phyloP scores from a whole-genome alignment of 53 echinoderm and acorn worm genomes.

The Astropecten irregularis region DNA sequence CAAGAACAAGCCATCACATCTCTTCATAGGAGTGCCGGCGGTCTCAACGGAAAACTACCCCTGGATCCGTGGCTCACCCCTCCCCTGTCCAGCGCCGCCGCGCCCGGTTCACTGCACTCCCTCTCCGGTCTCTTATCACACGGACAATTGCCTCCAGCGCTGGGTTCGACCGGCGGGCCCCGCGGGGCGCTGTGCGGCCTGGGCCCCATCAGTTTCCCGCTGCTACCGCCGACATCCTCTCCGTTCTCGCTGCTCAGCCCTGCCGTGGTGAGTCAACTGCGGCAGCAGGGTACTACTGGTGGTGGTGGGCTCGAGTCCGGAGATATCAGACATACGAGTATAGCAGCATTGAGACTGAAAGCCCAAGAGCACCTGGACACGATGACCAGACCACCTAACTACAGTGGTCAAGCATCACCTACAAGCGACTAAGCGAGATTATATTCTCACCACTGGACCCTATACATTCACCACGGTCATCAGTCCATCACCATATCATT shows the following conservation, averaged over 20 bases:
- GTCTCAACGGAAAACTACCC: slow-evolving; percentile 23
- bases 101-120: slow-evolving; percentile 1
- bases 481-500: neutral
- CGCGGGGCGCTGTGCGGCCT: slow-evolving; percentile 34
- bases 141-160: neutral
- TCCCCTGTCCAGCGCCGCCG: slow-evolving; percentile 34
- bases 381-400: slow-evolving; percentile 14
- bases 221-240: slow-evolving; percentile 59
- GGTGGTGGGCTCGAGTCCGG: neutral
- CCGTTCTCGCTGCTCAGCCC: slow-evolving; percentile 46
- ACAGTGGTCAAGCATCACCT: slow-evolving; percentile 7
- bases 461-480: neutral
- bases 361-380: slow-evolving; percentile 69
- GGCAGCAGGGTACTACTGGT: neutral
- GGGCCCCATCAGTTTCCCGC: slow-evolving; percentile 50
- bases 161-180: neutral
- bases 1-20: slow-evolving; percentile 67
- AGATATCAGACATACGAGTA: slow-evolving; percentile 58
- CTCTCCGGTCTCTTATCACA: slow-evolving; percentile 47
- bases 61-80: slow-evolving; percentile 69
- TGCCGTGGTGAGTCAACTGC: neutral
- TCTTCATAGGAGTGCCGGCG: slow-evolving; percentile 18
- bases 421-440: slow-evolving; percentile 24
- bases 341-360: slow-evolving; percentile 55
- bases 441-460: neutral